A percentile compares a stretch with the other conserved stretches of the same genome.
These are phyloP conservation scores for Embidobia sp. DNA, from an alignment of 2,888 invertebrate genomes.

Conservation along the genomic window DNA sequence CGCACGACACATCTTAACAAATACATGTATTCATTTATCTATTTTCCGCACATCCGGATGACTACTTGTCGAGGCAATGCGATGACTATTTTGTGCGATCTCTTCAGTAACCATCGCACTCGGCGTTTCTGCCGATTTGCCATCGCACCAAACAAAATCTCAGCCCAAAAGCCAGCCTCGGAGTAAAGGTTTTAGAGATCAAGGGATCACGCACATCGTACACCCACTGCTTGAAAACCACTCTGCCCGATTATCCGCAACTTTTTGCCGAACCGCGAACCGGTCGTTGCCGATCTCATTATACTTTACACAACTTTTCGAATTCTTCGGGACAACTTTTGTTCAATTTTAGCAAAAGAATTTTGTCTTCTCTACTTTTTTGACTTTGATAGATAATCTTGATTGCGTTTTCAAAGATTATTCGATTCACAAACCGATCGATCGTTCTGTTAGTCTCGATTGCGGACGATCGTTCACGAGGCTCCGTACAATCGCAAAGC, in stretches of 20 bases:
- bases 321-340: too few relatives aligned
- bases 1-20: slow-evolving; percentile 39
- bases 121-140: slow-evolving; percentile 3
- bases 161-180: too few relatives aligned
- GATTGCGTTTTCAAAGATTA: too few relatives aligned
- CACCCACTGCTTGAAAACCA: slow-evolving; percentile 20
- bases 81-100: slow-evolving; percentile 54
- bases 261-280: not conserved
- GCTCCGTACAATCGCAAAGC: slow-evolving; percentile 56
- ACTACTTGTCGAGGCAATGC: slow-evolving; percentile 44
- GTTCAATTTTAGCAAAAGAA: too few relatives aligned
- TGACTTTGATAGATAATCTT: too few relatives aligned
- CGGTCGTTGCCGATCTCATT: slow-evolving; percentile 22
- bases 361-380: too few relatives aligned
- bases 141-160: slow-evolving; percentile 7
- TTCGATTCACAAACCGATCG: too few relatives aligned
- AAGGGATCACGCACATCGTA: slow-evolving; percentile 11
- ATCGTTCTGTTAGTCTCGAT: too few relatives aligned
- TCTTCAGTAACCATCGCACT: slow-evolving; percentile 28
- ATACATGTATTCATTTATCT: slow-evolving; percentile 51
- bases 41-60: slow-evolving; percentile 62
- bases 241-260: slow-evolving; percentile 24
- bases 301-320: too few relatives aligned
- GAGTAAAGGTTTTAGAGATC: not conserved
- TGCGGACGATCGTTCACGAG: slow-evolving; percentile 23